These are phyloP conservation scores for Cairina moschata DNA, from an alignment of 2,113 vertebrate genomes.

Conservation along the genomic window DNA sequence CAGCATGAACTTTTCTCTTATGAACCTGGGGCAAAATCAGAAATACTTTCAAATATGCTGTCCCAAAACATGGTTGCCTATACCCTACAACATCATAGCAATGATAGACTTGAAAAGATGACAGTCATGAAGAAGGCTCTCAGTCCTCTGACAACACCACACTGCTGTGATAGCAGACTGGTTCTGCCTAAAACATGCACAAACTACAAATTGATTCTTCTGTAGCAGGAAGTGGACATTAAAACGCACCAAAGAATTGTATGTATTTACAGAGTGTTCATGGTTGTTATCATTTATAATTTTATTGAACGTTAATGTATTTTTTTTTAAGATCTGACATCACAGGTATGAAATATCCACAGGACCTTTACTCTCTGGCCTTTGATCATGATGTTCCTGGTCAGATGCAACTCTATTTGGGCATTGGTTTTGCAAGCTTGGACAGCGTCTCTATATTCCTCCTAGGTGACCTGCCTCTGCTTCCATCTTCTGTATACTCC, in stretches of 20 bases:
- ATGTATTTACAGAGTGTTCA: neutral
- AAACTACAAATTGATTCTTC: neutral
- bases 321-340: neutral
- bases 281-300: neutral
- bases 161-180: neutral
- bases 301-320: neutral
- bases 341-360: neutral
- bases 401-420: rapidly evolving
- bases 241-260: neutral
- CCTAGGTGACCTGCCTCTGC: neutral
- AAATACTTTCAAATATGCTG: neutral
- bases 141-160: neutral
- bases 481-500: neutral
- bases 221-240: neutral
- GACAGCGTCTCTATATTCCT: neutral
- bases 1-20: neutral
- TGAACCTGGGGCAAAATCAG: neutral
- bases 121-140: neutral
- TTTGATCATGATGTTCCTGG: neutral
- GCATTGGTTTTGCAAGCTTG: neutral
- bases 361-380: neutral
- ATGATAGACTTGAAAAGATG: neutral
- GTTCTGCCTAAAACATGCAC: neutral
- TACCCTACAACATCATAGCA: neutral
- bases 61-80: neutral